Conservation (phyloP, 92 coral and sea anemone species). For the Bergia puertoricense region DNA sequence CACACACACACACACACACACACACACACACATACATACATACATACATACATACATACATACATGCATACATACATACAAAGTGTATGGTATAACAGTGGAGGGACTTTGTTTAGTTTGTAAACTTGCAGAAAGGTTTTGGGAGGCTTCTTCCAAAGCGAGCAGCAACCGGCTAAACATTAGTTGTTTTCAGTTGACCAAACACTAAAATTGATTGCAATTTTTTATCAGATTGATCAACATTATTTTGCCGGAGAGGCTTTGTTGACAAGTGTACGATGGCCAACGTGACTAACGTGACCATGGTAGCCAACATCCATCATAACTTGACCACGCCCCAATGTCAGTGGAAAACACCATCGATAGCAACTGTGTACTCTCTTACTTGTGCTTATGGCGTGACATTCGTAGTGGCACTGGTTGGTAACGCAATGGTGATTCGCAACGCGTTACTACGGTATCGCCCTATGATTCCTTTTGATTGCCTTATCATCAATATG, state of each 20-base stretch:
- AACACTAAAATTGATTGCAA: background rate
- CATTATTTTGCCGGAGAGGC: background rate
- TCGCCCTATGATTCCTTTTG: constrained; percentile 31
- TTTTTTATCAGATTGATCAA: background rate
- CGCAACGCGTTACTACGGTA: constrained; percentile 21
- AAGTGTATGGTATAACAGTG: too few species aligned
- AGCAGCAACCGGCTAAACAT: background rate
- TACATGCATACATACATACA: too few species aligned
- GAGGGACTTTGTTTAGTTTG: too few species aligned
- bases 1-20: too few species aligned
- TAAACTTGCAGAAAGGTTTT: too few species aligned
- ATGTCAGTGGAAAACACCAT: background rate
- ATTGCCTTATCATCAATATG: constrained; percentile 29
- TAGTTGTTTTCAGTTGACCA: background rate
- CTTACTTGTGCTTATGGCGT: background rate
- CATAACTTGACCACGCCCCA: background rate
- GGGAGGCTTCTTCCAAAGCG: too few species aligned
- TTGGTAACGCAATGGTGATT: constrained; percentile 26
- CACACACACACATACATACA: too few species aligned
- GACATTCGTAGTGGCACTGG: constrained; percentile 12
- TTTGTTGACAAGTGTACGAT: background rate
- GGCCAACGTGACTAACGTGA: background rate
- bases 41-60: too few species aligned
- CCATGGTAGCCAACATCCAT: background rate
- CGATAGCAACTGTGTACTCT: background rate